Conservation (phyloP, 2,888 invertebrate species). For the Anthophora plumipes region DNA sequence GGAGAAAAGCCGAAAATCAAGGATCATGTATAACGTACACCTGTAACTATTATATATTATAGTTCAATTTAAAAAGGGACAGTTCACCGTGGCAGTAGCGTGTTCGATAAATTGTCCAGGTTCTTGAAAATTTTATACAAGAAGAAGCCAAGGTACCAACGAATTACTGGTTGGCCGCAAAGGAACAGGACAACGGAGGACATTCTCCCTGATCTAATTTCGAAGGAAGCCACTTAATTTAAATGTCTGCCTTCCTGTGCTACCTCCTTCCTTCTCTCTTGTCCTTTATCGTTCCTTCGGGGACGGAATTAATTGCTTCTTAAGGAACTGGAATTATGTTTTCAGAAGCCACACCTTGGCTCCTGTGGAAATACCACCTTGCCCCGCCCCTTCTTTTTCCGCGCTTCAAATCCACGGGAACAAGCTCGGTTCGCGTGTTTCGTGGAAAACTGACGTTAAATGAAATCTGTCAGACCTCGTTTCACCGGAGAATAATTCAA, state of each 20-base stretch:
- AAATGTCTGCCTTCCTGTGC: slow-evolving; percentile 70
- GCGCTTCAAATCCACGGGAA: not conserved
- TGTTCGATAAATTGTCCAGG: slow-evolving; percentile 23
- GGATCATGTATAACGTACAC: too few species aligned
- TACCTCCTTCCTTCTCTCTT: slow-evolving; percentile 36
- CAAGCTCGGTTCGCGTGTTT: not conserved
- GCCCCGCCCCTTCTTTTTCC: not conserved
- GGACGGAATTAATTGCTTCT: slow-evolving; percentile 82
- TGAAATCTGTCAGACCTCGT: not conserved
- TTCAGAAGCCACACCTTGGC: slow-evolving; percentile 71
- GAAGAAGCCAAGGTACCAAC: slow-evolving; percentile 11
- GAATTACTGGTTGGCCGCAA: slow-evolving; percentile 44
- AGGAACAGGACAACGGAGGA: slow-evolving; percentile 52
- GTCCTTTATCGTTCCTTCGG: slow-evolving; percentile 73
- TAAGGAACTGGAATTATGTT: slow-evolving; percentile 82
- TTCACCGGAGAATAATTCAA: slow-evolving; percentile 20
- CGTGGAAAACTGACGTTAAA: slow-evolving; percentile 15
- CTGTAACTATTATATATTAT: too few species aligned
- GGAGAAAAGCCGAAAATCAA: too few species aligned
- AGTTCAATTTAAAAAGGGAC: not conserved
- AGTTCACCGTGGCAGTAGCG: not conserved
- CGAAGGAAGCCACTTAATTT: slow-evolving; percentile 82
- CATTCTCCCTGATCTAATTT: slow-evolving; percentile 80
- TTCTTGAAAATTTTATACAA: slow-evolving; percentile 36
- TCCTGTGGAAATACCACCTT: slow-evolving; percentile 20